phyloP scores from a whole-genome alignment of 2,888 invertebrate genomes.

The Lasioglossum marginatum region DNA sequence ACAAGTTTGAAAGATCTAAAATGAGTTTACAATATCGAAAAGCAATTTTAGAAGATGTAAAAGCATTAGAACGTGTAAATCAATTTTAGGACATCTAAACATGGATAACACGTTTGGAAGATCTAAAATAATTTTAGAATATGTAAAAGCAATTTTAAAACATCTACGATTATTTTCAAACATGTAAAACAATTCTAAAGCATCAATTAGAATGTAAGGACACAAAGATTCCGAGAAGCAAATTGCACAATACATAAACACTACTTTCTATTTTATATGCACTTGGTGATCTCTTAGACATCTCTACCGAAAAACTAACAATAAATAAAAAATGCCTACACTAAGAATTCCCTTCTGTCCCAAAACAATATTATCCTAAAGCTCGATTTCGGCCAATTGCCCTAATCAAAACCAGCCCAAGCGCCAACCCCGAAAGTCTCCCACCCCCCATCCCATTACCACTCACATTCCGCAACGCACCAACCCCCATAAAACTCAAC shows the following conservation, averaged over 20 bases:
- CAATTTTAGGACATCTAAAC: background rate
- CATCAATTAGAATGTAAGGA: no score
- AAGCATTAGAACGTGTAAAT: background rate
- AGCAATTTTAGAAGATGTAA: background rate
- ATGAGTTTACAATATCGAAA: background rate
- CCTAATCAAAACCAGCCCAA: no score
- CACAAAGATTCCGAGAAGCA: no score
- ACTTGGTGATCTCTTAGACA: no score
- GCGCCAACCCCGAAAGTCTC: no score
- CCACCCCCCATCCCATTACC: no score
- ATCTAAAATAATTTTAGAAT: background rate
- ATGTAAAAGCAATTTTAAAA: background rate
- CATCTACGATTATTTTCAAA: background rate
- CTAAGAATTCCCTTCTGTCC: background rate
- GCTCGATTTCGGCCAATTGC: no score
- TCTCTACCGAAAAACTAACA: background rate
- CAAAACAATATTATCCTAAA: background rate
- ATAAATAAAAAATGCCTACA: background rate
- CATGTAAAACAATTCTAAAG: background rate
- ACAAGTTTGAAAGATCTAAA: background rate
- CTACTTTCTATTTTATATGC: no score
- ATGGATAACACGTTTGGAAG: background rate
- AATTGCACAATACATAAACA: no score
- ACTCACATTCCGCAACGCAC: no score
- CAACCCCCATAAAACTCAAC: no score